phyloP scores from a whole-genome alignment of 2,888 invertebrate species.

The Lingula anatina region DNA sequence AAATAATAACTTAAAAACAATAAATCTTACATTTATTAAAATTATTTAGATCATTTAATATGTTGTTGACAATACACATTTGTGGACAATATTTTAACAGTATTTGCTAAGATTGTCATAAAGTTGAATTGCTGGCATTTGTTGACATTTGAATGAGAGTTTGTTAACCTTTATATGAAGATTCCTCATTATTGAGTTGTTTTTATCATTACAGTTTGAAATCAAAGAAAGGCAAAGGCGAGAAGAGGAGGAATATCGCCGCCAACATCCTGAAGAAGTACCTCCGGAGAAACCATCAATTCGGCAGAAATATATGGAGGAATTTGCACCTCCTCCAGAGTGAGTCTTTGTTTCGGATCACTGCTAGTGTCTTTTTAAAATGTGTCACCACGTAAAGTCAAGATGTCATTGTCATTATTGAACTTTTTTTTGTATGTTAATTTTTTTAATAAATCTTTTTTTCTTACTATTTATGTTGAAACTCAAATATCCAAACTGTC shows the following conservation, averaged over 20 bases:
- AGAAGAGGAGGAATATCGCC: conserved; percentile 35
- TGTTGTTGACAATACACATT: too few relatives aligned
- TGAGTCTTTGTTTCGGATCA: conserved; percentile 9
- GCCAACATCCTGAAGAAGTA: conserved; percentile 37
- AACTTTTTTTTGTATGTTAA: too few relatives aligned
- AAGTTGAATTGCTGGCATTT: neutral
- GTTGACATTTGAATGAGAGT: neutral
- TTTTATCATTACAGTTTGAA: conserved; percentile 29
- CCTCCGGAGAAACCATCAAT: conserved; percentile 30
- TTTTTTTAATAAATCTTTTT: too few relatives aligned
- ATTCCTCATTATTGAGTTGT: neutral
- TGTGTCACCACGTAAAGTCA: too few relatives aligned
- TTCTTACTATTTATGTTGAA: too few relatives aligned
- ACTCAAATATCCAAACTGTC: too few relatives aligned
- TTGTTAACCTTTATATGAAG: neutral
- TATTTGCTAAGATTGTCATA: neutral
- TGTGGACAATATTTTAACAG: too few relatives aligned
- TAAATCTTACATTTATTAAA: too few relatives aligned
- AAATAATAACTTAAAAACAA: too few relatives aligned
- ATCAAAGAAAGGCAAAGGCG: conserved; percentile 56
- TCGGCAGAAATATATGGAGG: conserved; percentile 39
- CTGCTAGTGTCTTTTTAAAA: too few relatives aligned
- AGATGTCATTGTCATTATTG: too few relatives aligned
- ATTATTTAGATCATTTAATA: too few relatives aligned
- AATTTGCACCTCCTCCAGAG: conserved; percentile 48